A percentile compares a stretch with the other conserved stretches of the same genome.
Evolutionary conservation across 2,113 vertebrate genomes (phyloP).

Genomic region (Chlorodrepanis virens): DNA sequence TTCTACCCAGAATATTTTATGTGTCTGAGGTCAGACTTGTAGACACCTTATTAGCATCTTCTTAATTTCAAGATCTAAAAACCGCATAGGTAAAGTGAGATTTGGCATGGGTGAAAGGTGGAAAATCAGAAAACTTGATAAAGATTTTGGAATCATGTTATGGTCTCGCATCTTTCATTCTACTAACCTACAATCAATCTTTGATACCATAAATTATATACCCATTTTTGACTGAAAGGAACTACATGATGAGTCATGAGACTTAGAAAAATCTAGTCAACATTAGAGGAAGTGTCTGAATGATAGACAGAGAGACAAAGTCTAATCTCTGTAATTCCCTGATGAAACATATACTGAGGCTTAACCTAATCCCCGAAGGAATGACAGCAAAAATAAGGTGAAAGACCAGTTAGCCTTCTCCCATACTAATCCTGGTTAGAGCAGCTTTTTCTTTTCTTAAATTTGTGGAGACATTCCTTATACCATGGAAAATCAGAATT

Average conservation of each 20-base stretch:
- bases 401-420: constrained; percentile 72
- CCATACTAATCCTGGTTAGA: constrained; percentile 56
- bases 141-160: neutral
- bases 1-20: neutral
- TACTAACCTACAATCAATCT: constrained; percentile 43
- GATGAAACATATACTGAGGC: constrained; percentile 68
- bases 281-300: constrained; percentile 30
- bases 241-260: constrained; percentile 43
- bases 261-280: constrained; percentile 69
- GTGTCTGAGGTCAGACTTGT: neutral
- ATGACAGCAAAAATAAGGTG: constrained; percentile 71
- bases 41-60: neutral
- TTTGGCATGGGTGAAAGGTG: neutral
- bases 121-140: neutral
- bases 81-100: neutral
- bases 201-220: constrained; percentile 52
- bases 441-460: constrained; percentile 27
- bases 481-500: neutral
- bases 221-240: constrained; percentile 66
- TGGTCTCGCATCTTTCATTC: constrained; percentile 29
- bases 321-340: constrained; percentile 61
- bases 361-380: constrained; percentile 75
- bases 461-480: neutral
- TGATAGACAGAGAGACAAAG: constrained; percentile 65
- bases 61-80: neutral